A percentile compares a stretch with the other conserved stretches of the same genome.
Conservation (phyloP, 2,888 invertebrate species). For the Heteromurus nitidus region DNA sequence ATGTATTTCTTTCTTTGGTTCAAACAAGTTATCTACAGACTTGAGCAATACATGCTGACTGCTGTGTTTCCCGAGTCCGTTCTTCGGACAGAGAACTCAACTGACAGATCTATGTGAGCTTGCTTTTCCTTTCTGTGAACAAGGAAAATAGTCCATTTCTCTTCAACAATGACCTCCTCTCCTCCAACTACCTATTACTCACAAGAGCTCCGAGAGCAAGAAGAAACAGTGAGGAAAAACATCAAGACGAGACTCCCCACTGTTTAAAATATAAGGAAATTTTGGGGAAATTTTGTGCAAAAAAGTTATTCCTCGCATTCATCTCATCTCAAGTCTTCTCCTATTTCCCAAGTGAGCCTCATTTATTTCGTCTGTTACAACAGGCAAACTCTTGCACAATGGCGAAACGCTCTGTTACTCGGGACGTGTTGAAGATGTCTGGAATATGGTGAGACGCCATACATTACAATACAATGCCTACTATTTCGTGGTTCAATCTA, state of each 20-base stretch:
- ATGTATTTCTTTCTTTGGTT: slow-evolving; percentile 14
- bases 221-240: slow-evolving; percentile 5
- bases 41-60: slow-evolving; percentile 2
- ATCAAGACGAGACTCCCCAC: slow-evolving; percentile 43
- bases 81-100: slow-evolving; percentile 18
- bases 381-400: neutral
- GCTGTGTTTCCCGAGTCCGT: neutral
- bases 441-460: neutral
- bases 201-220: slow-evolving; percentile 21
- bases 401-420: slow-evolving; percentile 11
- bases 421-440: neutral
- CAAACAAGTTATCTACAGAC: slow-evolving; percentile 24
- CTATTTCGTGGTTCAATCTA: too few relatives aligned
- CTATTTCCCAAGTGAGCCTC: slow-evolving; percentile 61
- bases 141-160: slow-evolving; percentile 41
- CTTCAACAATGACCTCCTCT: slow-evolving; percentile 37
- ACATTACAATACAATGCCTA: too few relatives aligned
- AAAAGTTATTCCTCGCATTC: neutral
- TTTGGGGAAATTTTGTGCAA: slow-evolving; percentile 40
- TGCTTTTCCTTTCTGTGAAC: too few relatives aligned
- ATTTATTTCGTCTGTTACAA: slow-evolving; percentile 41
- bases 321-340: slow-evolving; percentile 33
- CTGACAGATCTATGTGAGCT: slow-evolving; percentile 58
- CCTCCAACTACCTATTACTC: slow-evolving; percentile 47
- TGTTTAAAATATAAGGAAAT: slow-evolving; percentile 59